Evolutionary conservation across 2,797 vertebrate species (phyloP), one percentile per base, ranked within the genome.

Genomic region (Prunella strophiata): DNA sequence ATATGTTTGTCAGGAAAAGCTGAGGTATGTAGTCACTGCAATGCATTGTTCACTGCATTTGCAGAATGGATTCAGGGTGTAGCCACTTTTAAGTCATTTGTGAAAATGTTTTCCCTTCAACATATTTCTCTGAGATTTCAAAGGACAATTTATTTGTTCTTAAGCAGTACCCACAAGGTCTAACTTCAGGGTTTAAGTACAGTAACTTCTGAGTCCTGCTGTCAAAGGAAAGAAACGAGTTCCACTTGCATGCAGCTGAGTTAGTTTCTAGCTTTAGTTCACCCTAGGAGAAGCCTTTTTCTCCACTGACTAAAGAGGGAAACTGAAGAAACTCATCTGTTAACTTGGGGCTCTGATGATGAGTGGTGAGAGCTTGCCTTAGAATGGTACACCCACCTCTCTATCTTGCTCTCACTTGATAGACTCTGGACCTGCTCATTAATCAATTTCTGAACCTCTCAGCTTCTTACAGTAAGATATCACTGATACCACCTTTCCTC

Each of bases 361-460:
- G 88, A 77, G 19, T 61, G 5, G 48, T 20, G 30, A 80, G 68
- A 93, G 9, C 61, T 77, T 83, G 47, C 47, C 57, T 85, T 68
- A 68, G 72, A 92, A 74, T 0, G 1, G 27, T 43, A 40, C 73
- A 83, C 27, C 16, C 54, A 88, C 47, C n/a, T 88, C 42, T 94
- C 89, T 66, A 25, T 91, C 89, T 91, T 77, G 27, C 29, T 95
- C 42, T 80, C 40, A 54, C 34, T 83, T 89, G 93, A 77, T 11
- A 34, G 85, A 77, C 72, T 91, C 38, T 22, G 61, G 78, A 91
- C 47, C 52, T 75, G 38, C 54, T 89, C 65, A 72, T 93, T 93
- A 91, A 92, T 94, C 91, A 95, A 58, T 65, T 93, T 88, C 75
- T 85, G 75, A 92, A 88, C 65, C 34, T 85, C 32, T 93, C 79